Percentiles rank a stretch among this genome's conserved stretches.
phyloP scores from a whole-genome alignment of 2,888 invertebrate genomes.

The Oeneis ivallda region DNA sequence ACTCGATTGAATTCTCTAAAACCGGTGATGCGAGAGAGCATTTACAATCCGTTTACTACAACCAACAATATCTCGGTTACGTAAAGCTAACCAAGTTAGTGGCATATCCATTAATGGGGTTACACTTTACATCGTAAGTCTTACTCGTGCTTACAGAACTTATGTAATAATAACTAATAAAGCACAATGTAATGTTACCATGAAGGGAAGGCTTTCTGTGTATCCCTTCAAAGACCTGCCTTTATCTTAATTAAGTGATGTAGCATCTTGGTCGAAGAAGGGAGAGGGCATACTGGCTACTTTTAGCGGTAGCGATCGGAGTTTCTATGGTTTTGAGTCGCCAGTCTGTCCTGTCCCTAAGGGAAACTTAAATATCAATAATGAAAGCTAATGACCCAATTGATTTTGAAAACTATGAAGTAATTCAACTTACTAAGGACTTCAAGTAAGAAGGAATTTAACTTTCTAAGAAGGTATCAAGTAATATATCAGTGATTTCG shows the following conservation, averaged over 20 bases:
- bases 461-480: no score
- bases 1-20: background rate
- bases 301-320: no score
- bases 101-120: conserved; percentile 19
- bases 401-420: no score
- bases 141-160: conserved; percentile 6
- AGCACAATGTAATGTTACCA: background rate
- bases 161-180: conserved; percentile 12
- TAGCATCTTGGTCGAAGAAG: no score
- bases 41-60: conserved; percentile 12
- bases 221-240: background rate
- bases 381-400: no score
- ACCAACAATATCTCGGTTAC: conserved; percentile 10
- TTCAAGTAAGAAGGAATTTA: no score
- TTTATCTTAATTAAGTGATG: background rate
- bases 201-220: background rate
- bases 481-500: background rate
- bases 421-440: no score
- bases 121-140: conserved; percentile 15
- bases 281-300: no score
- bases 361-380: no score
- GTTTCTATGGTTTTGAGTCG: no score
- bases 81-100: conserved; percentile 14
- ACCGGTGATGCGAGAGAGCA: background rate
- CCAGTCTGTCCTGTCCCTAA: no score